phyloP scores from a whole-genome alignment of 2,888 invertebrate species.

The Habrosyne pyritoides region DNA sequence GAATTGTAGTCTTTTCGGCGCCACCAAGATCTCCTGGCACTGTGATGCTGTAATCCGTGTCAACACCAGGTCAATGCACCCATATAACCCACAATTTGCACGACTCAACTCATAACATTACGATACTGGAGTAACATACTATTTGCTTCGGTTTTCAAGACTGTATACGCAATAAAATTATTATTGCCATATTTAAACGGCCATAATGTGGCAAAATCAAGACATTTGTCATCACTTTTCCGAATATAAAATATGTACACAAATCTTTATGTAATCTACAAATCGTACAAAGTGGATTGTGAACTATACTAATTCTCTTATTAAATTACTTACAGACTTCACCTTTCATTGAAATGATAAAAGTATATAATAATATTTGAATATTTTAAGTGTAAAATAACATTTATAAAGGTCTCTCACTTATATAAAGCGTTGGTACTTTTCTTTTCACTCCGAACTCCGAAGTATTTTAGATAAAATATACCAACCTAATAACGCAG shows the following conservation, averaged over 20 bases:
- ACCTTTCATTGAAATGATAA: no score
- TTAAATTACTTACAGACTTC: no score
- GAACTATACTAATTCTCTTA: no score
- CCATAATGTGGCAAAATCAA: not conserved
- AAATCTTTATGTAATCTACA: not conserved
- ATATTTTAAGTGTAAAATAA: no score
- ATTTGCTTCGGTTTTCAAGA: not conserved
- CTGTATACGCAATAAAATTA: not conserved
- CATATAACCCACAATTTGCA: constrained; percentile 35
- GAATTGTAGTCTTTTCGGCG: constrained; percentile 59
- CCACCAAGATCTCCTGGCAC: constrained; percentile 41
- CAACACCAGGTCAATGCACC: constrained; percentile 47
- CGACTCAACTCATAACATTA: constrained; percentile 10
- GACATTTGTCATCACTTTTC: not conserved
- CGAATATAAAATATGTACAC: not conserved
- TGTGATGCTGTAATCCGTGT: constrained; percentile 47
- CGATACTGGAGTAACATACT: constrained; percentile 18
- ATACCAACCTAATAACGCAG: no score
- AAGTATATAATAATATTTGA: no score
- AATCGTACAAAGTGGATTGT: no score
- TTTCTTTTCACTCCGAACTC: no score
- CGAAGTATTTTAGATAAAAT: no score
- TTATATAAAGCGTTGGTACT: no score
- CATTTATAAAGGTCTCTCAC: no score
- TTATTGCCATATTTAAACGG: not conserved